Base-by-base conservation (phyloP, 1,140 invertebrate genomes). In the Orchestia grillus region DNA sequence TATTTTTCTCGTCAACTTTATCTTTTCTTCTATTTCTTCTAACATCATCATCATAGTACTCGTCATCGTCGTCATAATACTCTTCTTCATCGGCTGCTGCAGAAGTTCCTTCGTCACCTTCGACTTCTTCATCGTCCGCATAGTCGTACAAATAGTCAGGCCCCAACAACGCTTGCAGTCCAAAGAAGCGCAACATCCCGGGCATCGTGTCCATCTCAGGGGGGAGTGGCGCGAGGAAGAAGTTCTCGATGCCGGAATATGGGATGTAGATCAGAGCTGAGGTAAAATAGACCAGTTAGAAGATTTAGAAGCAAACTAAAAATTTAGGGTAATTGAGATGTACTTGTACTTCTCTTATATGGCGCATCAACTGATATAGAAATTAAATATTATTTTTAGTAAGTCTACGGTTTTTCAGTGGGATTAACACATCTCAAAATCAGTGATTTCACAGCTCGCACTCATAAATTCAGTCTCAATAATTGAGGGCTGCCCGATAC, bases 91-190 rank as follows among this genome's bases (percentile, higher is more conserved):
- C 92, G 16, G 45, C 92, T 19, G 8, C 92, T 40, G 44, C 43
- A 0, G 92, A 11, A 44, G 43, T 44, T 15, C 8, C 92, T 1
- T 40, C 92, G 40, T 44, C 92, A 15, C 40, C 44, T 47, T 40
- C 43, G 36, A 19, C 43, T 47, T 45, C 92, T 44, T 94, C 92
- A 8, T 94, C 92, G 92, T 94, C 41, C 6, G 6, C 44, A 40
- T 94, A 94, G 92, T 94, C 92, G 92, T 94, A 94, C 36, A 94
- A 44, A 44, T 94, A 94, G 92, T 94, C 92, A 44, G 92, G 92
- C 11, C 92, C 92, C 36, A 94, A n/a, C 92, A 94, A 47, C 92
- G 92, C 92, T 44, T 94, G 92, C 43, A 94, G 92, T 6, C 92
- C 92, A 47, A 94, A 94, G 92, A 94, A 94, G 47, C 92, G 92